Percentiles rank a stretch among this genome's conserved stretches.
Conservation (phyloP, 2,113 vertebrate species). For the Sinocyclocheilus anophthalmus region DNA sequence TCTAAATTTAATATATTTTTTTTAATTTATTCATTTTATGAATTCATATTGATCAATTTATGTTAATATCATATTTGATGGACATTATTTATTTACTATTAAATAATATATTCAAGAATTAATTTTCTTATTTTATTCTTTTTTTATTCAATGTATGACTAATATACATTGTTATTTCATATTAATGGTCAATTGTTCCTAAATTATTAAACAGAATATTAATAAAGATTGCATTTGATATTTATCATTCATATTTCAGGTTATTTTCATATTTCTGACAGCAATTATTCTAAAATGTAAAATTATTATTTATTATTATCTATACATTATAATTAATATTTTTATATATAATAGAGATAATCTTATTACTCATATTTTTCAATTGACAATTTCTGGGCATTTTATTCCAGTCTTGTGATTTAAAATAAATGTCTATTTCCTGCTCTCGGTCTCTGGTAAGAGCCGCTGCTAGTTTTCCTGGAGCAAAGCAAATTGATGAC, state of each 20-base stretch:
- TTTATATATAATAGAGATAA: no score
- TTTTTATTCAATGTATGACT: neutral
- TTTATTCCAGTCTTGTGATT: neutral
- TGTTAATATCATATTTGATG: neutral
- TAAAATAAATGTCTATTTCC: conserved; percentile 39
- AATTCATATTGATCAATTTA: neutral
- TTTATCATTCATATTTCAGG: neutral
- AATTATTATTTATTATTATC: neutral
- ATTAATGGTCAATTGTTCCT: neutral
- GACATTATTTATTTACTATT: neutral
- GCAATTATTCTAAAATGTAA: neutral
- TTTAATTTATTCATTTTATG: neutral
- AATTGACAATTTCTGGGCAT: neutral
- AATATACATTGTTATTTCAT: neutral
- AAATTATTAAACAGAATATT: neutral
- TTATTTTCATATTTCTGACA: neutral
- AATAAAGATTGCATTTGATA: neutral
- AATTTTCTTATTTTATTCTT: neutral
- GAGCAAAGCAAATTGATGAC: conserved; percentile 54
- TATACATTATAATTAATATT: neutral
- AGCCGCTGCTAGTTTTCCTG: conserved; percentile 65
- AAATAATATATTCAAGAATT: no score
- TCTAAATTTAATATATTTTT: neutral
- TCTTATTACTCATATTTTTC: neutral
- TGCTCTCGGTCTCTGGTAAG: conserved; percentile 47